These are phyloP conservation scores for Drosophila melanica DNA, from an alignment of 1,140 invertebrate species.

Conservation along the genomic window DNA sequence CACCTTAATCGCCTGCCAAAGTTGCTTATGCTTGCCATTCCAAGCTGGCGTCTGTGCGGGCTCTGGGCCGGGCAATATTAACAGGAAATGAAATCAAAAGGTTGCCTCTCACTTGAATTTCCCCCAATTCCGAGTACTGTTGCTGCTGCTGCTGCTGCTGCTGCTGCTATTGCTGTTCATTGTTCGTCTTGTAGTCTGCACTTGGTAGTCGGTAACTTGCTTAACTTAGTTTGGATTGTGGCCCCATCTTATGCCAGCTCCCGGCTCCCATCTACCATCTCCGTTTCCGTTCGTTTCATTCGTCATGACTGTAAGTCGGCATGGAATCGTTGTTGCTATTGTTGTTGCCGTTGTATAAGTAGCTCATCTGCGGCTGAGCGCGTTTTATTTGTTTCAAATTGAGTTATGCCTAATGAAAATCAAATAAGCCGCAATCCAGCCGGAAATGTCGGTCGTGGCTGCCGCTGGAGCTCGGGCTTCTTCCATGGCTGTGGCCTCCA, in stretches of 20 bases:
- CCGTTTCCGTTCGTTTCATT: conserved; percentile 71
- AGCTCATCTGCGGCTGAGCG: conserved; percentile 80
- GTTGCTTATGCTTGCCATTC: conserved; percentile 73
- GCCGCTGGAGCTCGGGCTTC: conserved; percentile 28
- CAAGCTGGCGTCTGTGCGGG: conserved; percentile 34
- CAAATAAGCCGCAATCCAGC: conserved; percentile 81
- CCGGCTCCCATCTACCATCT: conserved; percentile 19
- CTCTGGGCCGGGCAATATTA: conserved; percentile 64
- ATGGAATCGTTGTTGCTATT: conserved; percentile 38
- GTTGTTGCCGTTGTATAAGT: conserved; percentile 62
- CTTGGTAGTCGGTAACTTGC: conserved; percentile 62
- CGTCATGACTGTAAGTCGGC: conserved; percentile 48
- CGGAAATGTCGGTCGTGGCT: conserved; percentile 63
- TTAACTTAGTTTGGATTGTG: conserved; percentile 34
- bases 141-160: neutral
- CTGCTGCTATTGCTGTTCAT: conserved; percentile 27
- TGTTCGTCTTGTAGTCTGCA: conserved; percentile 75
- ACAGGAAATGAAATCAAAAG: conserved; percentile 83
- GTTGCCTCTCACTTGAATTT: conserved; percentile 81
- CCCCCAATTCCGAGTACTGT: conserved; percentile 58
- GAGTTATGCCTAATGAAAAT: conserved; percentile 83
- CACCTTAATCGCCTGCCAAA: conserved; percentile 82
- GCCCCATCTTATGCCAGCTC: conserved; percentile 21
- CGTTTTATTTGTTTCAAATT: conserved; percentile 82
- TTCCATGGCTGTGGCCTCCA: neutral